Percentiles rank a stretch among this genome's conserved stretches.
These are phyloP conservation scores for Melipona quadrifasciata DNA, from an alignment of 1,140 invertebrate species.

Conservation along the genomic window DNA sequence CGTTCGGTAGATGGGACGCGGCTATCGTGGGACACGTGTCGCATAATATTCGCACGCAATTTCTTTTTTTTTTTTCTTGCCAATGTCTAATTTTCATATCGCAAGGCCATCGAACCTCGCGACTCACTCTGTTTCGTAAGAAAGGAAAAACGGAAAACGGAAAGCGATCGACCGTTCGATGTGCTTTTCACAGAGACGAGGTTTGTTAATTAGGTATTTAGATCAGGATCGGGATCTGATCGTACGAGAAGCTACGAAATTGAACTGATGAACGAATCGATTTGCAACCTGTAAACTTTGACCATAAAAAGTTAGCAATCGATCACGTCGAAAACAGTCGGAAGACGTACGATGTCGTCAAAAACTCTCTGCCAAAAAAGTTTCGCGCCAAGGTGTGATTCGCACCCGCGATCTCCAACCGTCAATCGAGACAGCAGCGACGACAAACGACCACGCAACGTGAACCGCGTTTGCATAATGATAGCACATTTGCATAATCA, in stretches of 20 bases:
- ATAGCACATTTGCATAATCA: constrained; percentile 73
- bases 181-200: neutral
- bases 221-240: too few species aligned
- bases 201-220: too few species aligned
- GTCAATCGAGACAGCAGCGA: constrained; percentile 22
- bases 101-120: constrained; percentile 20
- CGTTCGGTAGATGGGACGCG: neutral
- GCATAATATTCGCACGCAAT: neutral
- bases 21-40: neutral
- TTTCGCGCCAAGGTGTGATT: neutral
- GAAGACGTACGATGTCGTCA: neutral
- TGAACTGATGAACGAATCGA: too few species aligned
- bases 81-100: neutral
- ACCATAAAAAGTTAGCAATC: too few species aligned
- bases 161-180: neutral
- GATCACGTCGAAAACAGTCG: too few species aligned
- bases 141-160: constrained; percentile 1
- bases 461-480: constrained; percentile 62
- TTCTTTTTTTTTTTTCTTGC: neutral
- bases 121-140: constrained; percentile 29
- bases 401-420: neutral
- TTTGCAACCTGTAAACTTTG: neutral
- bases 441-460: constrained; percentile 25
- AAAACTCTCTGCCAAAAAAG: neutral
- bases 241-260: too few species aligned